Percentiles rank a stretch among this genome's conserved stretches.
Evolutionary conservation across 2,113 vertebrate species (phyloP).

Genomic region (Callopanchax toddi): DNA sequence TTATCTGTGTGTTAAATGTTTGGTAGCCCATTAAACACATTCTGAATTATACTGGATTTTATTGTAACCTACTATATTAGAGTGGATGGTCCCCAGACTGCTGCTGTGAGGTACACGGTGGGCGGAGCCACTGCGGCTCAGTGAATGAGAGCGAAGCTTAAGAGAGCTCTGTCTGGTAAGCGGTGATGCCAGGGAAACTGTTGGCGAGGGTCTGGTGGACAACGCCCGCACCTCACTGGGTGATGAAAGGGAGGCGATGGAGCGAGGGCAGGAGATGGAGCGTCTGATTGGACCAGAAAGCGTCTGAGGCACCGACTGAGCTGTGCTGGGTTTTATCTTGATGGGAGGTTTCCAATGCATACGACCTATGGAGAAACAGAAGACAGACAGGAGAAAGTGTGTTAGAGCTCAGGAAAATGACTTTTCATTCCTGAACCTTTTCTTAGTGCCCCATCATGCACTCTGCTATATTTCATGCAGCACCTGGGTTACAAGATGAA

Average conservation of each 20-base stretch:
- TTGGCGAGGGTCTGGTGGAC: constrained; percentile 79
- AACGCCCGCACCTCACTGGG: constrained; percentile 81
- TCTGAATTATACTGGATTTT: not conserved
- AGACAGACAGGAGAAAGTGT: constrained; percentile 12
- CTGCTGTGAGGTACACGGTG: constrained; percentile 81
- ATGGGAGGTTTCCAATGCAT: constrained; percentile 80
- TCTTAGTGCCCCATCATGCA: constrained; percentile 23
- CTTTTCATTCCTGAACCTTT: constrained; percentile 30
- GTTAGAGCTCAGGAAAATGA: constrained; percentile 9
- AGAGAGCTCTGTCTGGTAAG: constrained; percentile 78
- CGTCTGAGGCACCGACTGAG: constrained; percentile 76
- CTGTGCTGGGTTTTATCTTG: constrained; percentile 78
- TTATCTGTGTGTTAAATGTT: not conserved
- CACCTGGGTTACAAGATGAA: constrained; percentile 54
- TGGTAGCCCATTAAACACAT: not conserved
- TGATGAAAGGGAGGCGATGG: constrained; percentile 86
- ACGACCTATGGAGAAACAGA: constrained; percentile 73
- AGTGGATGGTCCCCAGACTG: constrained; percentile 80
- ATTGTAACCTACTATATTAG: constrained; percentile 85
- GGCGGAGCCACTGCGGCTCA: constrained; percentile 87
- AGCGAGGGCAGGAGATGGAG: constrained; percentile 95
- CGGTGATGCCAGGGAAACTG: constrained; percentile 80
- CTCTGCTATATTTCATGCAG: constrained; percentile 37
- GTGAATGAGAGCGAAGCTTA: constrained; percentile 87
- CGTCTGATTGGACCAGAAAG: constrained; percentile 87